Evolutionary conservation across 2,888 invertebrate species (phyloP), one percentile per base, ranked within the genome.

Genomic region (Archips crataeganus): DNA sequence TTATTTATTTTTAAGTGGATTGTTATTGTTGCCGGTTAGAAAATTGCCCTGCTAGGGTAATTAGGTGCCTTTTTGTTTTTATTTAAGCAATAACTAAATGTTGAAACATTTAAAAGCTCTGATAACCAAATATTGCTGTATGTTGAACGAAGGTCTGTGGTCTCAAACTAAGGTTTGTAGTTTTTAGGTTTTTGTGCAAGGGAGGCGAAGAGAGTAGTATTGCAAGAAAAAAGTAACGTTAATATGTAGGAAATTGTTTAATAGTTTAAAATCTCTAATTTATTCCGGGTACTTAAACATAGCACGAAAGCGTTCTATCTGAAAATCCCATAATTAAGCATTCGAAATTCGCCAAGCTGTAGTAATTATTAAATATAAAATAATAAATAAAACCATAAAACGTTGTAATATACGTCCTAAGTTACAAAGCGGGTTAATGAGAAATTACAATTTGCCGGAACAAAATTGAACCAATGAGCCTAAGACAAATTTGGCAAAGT

Each of bases 401-500:
- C 57, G 32, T 49, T 49, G 49, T 32, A 57, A 57, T 57, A 32
- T 32, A 57, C 23, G 6, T 11, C 4, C 36, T 1, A 62, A 42
- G 15, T 45, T 42, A 15, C 10, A 15, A 62, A 62, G 39, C 34
- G 61, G 62, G 34, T 64, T 47, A 49, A n/a, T 59, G 36, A 49
- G 57, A 63, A 47, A 15, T 64, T 49, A 67, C 57, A 59, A 57
- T 42, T 54, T 57, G 13, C 6, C 47, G 3, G 62, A 68, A 59
- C 67, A 62, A 67, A 67, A 47, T 72, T 59, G 6, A 63, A 64
- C 67, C 72, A 74, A 70, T 70, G 49, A 70, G 51, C 39, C 36
- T 45, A 39, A 70, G 60, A 66, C 54, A 73, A 73, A 63, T 68
- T 73, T 49, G 42, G 13, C 59, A 64, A 73, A 73, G 69, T 69